Evolutionary conservation across 2,888 invertebrate genomes (phyloP).

Genomic region (Epirrita christyi): DNA sequence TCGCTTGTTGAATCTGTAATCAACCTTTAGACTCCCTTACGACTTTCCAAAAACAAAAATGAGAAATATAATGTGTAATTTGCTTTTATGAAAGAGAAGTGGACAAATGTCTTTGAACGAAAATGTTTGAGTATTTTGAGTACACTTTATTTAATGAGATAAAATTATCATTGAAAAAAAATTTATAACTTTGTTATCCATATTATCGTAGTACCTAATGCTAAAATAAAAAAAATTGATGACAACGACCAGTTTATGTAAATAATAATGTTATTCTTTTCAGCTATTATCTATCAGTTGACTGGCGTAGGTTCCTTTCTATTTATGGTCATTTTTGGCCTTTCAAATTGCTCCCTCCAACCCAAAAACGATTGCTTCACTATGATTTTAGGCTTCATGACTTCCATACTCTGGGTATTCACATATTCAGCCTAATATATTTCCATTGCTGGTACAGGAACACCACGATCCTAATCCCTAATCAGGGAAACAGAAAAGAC

Average conservation of each 20-base stretch:
- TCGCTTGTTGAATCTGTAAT: conserved; percentile 26
- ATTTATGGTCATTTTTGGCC: neutral
- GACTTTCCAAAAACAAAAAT: conserved; percentile 9
- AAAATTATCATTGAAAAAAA: neutral
- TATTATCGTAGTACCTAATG: no score
- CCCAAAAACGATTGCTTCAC: neutral
- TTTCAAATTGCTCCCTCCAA: neutral
- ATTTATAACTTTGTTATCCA: no score
- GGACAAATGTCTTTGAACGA: conserved; percentile 17
- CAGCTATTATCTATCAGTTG: conserved; percentile 6
- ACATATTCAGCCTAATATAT: no score
- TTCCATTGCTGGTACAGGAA: no score
- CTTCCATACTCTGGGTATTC: no score
- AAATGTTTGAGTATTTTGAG: neutral
- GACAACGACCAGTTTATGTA: neutral
- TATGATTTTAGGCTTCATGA: neutral
- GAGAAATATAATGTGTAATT: conserved; percentile 14
- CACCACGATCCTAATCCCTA: no score
- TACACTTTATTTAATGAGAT: no score
- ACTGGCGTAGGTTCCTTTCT: neutral
- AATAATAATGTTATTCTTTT: neutral
- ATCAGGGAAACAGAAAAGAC: no score
- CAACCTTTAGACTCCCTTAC: conserved; percentile 3
- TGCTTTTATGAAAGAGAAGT: conserved; percentile 29
- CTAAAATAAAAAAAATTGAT: no score